Evolutionary conservation across 2,888 invertebrate species (phyloP), one percentile per base, ranked within the genome.

Genomic region (Podotricha telesiphe): DNA sequence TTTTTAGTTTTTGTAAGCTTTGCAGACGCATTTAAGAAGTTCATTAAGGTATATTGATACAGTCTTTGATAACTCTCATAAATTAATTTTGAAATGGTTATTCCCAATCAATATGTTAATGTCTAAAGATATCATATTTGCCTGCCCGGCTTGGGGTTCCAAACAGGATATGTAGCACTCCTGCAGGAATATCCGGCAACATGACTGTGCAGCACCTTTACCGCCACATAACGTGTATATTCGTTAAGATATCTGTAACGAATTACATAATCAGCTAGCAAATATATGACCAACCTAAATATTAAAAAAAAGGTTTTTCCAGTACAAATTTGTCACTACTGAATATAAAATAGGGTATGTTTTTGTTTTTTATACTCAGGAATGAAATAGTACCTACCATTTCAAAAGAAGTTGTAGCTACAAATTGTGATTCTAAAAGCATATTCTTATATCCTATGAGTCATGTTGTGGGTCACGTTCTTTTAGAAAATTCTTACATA

Each of bases 401-500:
- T 59, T 22, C 59, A 6, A 59, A 45, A 17, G 59, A 59, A n/a
- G 22, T 11, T 19, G 11, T 5, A 45, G 22, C 6, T n/a, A 59
- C 11, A 59, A 6, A 59, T 59, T 59, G 17, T 59, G n/a, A 59
- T 59, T 59, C 45, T n/a, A 15, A 28, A 15, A n/a, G n/a, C 59
- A 59, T 59, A 45, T 45, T 59, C 11, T n/a, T 59, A 59, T 59
- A 59, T 59, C 59, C 59, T 59, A 22, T 45, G 59, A 45, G 28
- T 59, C 59, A 59, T 59, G 15, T 45, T 2, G 28, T 22, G 42
- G 20, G 42, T 42, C 59, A 59, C 17, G 11, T 59, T 45, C 11
- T 59, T 22, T 45, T 45, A 7, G 45, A 59, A 59, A 59, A n/a
- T 22, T 45, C 45, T 22, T 45, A 11, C 22, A 11, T 45, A 59